Conservation (phyloP, 2,888 invertebrate species). For the Andrena marginata region DNA sequence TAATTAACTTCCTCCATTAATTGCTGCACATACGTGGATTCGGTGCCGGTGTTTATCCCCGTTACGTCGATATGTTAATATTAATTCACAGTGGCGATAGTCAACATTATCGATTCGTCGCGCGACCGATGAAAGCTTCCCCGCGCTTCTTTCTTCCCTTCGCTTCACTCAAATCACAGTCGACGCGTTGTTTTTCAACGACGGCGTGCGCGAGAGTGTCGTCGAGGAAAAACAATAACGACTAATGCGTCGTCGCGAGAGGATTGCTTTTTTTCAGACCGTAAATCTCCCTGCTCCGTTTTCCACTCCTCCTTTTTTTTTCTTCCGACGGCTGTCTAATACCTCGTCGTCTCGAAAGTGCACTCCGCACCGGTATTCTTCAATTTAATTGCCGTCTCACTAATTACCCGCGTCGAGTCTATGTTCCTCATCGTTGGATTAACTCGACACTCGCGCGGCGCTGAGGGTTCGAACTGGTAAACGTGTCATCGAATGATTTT, state of each 20-base stretch:
- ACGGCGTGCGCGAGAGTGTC: not conserved
- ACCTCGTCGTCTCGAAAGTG: conserved; percentile 42
- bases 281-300: conserved; percentile 45
- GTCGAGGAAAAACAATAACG: conserved; percentile 27
- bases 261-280: conserved; percentile 23
- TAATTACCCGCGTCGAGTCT: conserved; percentile 50
- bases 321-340: conserved; percentile 34
- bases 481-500: conserved; percentile 18
- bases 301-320: not conserved
- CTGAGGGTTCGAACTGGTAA: conserved; percentile 1
- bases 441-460: not conserved
- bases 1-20: not conserved
- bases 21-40: not conserved
- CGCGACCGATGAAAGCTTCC: not conserved
- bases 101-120: not conserved
- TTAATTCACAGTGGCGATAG: not conserved
- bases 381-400: conserved; percentile 58
- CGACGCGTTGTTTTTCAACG: conserved; percentile 2
- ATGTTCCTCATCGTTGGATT: conserved; percentile 28
- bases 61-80: not conserved
- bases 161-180: conserved; percentile 6
- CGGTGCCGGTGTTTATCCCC: not conserved
- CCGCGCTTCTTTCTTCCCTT: not conserved
- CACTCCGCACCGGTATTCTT: conserved; percentile 52
- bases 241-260: conserved; percentile 25